These are phyloP conservation scores for Chaetura pelagica DNA, from an alignment of 2,113 vertebrate genomes.

Conservation along the genomic window DNA sequence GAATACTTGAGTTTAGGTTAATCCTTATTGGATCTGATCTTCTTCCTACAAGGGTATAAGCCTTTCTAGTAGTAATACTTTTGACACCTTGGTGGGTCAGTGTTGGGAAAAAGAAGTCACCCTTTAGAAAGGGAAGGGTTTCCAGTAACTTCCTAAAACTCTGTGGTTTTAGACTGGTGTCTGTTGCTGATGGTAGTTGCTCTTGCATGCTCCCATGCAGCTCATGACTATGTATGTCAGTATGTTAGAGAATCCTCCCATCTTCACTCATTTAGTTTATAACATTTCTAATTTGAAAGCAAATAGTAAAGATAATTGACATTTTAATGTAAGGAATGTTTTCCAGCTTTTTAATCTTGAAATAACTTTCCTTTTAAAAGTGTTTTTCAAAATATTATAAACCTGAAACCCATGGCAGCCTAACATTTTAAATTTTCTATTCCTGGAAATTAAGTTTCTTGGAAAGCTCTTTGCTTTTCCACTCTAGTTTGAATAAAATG, in stretches of 20 bases:
- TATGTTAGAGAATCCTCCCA: background rate
- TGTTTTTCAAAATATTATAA: background rate
- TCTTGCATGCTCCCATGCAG: background rate
- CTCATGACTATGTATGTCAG: background rate
- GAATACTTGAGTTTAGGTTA: background rate
- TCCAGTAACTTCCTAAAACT: background rate
- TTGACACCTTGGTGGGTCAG: background rate
- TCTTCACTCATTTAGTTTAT: accelerated
- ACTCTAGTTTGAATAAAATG: background rate
- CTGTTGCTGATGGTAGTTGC: background rate
- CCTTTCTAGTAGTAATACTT: background rate
- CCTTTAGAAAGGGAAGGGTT: background rate
- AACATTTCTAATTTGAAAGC: background rate
- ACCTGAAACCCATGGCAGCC: background rate
- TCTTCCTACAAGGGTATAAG: background rate
- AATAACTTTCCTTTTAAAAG: background rate
- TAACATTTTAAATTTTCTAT: background rate
- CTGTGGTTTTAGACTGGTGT: background rate
- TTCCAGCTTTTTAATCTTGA: background rate
- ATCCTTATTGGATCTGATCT: background rate
- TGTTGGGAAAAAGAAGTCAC: background rate
- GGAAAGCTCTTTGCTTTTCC: background rate
- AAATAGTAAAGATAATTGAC: background rate
- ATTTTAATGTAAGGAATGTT: background rate
- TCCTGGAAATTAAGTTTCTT: background rate